These are phyloP conservation scores for Acleris laterana DNA, from an alignment of 2,888 invertebrate genomes.

Conservation along the genomic window DNA sequence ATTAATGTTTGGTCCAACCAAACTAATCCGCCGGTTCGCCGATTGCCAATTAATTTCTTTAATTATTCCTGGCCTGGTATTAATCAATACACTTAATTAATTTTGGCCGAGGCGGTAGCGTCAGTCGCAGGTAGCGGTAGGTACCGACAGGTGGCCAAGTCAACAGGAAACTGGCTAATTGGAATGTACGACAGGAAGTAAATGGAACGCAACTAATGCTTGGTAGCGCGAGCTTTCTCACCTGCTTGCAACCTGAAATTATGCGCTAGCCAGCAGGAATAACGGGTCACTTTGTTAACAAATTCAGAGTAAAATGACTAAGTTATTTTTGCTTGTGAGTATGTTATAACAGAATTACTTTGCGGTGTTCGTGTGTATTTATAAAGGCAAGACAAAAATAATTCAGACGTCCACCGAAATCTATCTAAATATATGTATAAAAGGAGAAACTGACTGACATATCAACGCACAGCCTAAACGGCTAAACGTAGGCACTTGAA, in stretches of 20 bases:
- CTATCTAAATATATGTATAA: too few relatives aligned
- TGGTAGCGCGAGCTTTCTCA: slow-evolving; percentile 10
- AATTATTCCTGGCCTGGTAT: slow-evolving; percentile 70
- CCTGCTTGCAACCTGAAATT: slow-evolving; percentile 4
- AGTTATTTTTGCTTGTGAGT: too few relatives aligned
- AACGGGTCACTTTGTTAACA: too few relatives aligned
- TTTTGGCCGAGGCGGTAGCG: slow-evolving; percentile 72
- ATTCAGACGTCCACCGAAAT: too few relatives aligned
- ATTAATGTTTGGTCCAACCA: slow-evolving; percentile 11
- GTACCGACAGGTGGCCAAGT: slow-evolving; percentile 78
- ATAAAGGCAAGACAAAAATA: too few relatives aligned
- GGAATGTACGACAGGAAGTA: slow-evolving; percentile 49
- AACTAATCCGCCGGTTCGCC: slow-evolving; percentile 25
- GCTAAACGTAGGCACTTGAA: too few relatives aligned
- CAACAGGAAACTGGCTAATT: slow-evolving; percentile 69
- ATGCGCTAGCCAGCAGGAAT: neutral
- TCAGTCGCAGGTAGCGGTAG: slow-evolving; percentile 66
- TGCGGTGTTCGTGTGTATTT: too few relatives aligned
- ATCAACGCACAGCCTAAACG: too few relatives aligned
- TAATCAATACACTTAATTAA: slow-evolving; percentile 80
- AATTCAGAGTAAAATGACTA: too few relatives aligned
- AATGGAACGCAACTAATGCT: slow-evolving; percentile 49
- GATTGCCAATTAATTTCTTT: slow-evolving; percentile 62
- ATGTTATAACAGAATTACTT: too few relatives aligned
- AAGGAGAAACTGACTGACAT: too few relatives aligned